Evolutionary conservation across 2,888 invertebrate genomes (phyloP).

Genomic region (Helleia helle): DNA sequence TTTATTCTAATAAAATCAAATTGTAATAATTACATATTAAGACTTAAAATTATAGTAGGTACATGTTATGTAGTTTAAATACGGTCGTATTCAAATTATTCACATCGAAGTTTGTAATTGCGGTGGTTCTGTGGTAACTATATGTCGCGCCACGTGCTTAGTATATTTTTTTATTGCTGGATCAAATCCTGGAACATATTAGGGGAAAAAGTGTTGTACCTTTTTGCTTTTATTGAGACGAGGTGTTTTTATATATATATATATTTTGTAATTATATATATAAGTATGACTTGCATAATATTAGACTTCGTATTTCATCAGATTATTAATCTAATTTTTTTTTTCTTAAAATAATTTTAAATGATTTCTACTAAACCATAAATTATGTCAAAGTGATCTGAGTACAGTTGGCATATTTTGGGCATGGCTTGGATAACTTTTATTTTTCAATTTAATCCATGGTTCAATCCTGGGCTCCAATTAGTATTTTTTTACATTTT

Average conservation of each 20-base stretch:
- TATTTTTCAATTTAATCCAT: constrained; percentile 12
- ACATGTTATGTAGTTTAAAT: too few relatives aligned
- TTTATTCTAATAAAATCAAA: too few relatives aligned
- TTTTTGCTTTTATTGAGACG: background rate
- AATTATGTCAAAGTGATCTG: background rate
- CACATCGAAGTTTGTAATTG: background rate
- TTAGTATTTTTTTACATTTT: constrained; percentile 12
- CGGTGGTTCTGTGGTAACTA: background rate
- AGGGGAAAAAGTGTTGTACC: background rate
- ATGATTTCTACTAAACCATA: constrained; percentile 12
- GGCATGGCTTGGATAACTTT: background rate
- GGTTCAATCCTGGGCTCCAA: constrained; percentile 19
- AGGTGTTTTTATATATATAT: background rate
- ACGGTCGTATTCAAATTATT: background rate
- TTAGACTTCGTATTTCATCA: background rate
- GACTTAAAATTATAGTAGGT: too few relatives aligned
- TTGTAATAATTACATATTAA: too few relatives aligned
- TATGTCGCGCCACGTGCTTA: constrained; percentile 5
- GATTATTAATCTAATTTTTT: background rate
- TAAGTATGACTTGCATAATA: background rate
- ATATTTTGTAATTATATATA: background rate
- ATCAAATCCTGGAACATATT: background rate
- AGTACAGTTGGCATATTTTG: constrained; percentile 10
- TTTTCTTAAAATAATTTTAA: constrained; percentile 13
- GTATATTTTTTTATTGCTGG: background rate